These are phyloP conservation scores for Cylindroiulus punctatus DNA, from an alignment of 2,888 invertebrate species.

Conservation along the genomic window DNA sequence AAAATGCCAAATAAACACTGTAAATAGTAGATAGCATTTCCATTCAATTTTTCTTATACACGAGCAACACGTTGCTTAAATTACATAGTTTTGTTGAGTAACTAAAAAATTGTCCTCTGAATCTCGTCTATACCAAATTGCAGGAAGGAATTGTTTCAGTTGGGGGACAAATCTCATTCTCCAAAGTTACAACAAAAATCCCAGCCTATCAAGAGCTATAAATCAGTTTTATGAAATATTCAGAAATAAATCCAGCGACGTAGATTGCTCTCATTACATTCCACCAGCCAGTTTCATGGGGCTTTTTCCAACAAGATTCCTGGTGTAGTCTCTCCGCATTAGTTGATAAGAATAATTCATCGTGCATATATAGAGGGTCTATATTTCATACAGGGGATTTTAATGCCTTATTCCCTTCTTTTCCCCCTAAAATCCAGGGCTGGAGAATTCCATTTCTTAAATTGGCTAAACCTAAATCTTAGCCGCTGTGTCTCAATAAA, in stretches of 20 bases:
- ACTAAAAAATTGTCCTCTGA: background rate
- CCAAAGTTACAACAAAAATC: slow-evolving; percentile 1
- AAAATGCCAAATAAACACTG: no score
- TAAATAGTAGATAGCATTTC: background rate
- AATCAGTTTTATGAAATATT: slow-evolving; percentile 45
- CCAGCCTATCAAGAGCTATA: background rate
- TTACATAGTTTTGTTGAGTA: background rate
- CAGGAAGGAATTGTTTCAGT: no score
- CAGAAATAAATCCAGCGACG: slow-evolving; percentile 14
- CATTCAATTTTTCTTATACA: background rate
- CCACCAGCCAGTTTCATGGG: background rate
- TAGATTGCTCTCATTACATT: slow-evolving; percentile 28
- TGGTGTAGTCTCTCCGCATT: background rate
- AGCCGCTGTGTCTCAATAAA: slow-evolving; percentile 6
- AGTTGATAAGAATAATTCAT: slow-evolving; percentile 47
- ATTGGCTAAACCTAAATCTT: slow-evolving; percentile 28
- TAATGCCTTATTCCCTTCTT: slow-evolving; percentile 19
- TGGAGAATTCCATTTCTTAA: slow-evolving; percentile 18
- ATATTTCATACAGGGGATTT: slow-evolving; percentile 14
- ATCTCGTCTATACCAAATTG: background rate
- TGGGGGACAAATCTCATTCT: slow-evolving; percentile 11
- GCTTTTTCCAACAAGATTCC: background rate
- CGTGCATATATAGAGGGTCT: slow-evolving; percentile 30
- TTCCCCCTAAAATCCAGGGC: slow-evolving; percentile 12
- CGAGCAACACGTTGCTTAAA: background rate